These are phyloP conservation scores for Eupithecia abbreviata DNA, from an alignment of 2,888 invertebrate genomes.

Conservation along the genomic window DNA sequence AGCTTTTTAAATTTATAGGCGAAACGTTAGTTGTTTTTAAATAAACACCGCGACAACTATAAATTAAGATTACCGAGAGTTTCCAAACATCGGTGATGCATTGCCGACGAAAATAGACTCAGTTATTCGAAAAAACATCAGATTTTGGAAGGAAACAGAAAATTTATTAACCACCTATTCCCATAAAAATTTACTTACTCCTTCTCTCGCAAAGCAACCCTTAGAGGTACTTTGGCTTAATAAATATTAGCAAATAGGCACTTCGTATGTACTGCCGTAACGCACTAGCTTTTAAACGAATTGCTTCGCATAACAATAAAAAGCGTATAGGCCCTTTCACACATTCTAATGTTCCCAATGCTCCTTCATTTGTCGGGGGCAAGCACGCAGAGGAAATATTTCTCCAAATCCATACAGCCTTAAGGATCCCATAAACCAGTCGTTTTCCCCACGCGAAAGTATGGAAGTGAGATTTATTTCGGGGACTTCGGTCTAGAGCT, in stretches of 20 bases:
- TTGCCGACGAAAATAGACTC: constrained; percentile 51
- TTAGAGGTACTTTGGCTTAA: constrained; percentile 63
- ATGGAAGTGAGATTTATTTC: constrained; percentile 83
- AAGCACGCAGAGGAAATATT: constrained; percentile 83
- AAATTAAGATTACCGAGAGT: constrained; percentile 64
- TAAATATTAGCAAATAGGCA: constrained; percentile 81
- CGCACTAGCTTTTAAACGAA: constrained; percentile 83
- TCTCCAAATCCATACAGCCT: constrained; percentile 85
- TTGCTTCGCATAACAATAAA: constrained; percentile 83
- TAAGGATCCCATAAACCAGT: constrained; percentile 84
- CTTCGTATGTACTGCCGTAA: constrained; percentile 76
- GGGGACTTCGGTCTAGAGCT: constrained; percentile 80
- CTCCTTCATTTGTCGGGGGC: constrained; percentile 82
- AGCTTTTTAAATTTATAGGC: constrained; percentile 40
- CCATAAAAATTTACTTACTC: constrained; percentile 60
- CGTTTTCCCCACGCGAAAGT: constrained; percentile 83
- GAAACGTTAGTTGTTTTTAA: constrained; percentile 46
- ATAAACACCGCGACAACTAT: constrained; percentile 51
- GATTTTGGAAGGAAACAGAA: constrained; percentile 29
- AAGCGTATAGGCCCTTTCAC: constrained; percentile 79
- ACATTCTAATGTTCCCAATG: constrained; percentile 82
- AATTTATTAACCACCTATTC: constrained; percentile 48
- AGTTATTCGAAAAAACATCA: constrained; percentile 38
- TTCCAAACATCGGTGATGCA: constrained; percentile 58
- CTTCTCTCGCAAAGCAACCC: constrained; percentile 62